Conservation (phyloP, 2,888 invertebrate species). For the Dolomedes plantarius region DNA sequence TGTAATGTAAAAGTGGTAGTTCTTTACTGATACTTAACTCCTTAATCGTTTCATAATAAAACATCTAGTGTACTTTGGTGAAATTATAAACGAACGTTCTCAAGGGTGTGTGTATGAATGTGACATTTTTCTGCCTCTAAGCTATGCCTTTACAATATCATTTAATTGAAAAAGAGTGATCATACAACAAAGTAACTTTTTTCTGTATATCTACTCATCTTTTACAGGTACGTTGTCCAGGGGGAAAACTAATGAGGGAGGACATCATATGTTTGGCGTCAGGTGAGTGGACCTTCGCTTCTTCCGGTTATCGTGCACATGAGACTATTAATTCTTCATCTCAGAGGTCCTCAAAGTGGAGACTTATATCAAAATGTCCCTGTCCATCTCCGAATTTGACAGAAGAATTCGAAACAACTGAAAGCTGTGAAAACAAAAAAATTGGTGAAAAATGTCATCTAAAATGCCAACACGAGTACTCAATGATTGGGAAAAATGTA, state of each 20-base stretch:
- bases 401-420: neutral
- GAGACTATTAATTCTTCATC: too few species aligned
- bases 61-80: too few species aligned
- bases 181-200: too few species aligned
- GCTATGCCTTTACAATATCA: too few species aligned
- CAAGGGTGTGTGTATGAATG: too few species aligned
- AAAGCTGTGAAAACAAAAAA: neutral
- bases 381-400: slow-evolving; percentile 14
- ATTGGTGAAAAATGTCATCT: neutral
- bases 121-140: too few species aligned
- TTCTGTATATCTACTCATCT: neutral
- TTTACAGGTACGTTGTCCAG: slow-evolving; percentile 36
- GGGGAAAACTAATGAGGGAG: slow-evolving; percentile 16
- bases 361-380: slow-evolving; percentile 4
- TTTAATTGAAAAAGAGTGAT: too few species aligned
- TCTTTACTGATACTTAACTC: too few species aligned
- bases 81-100: too few species aligned
- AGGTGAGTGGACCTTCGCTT: slow-evolving; percentile 10
- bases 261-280: slow-evolving; percentile 12
- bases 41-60: too few species aligned
- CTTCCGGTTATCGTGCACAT: neutral
- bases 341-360: neutral
- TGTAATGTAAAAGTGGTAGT: too few species aligned
- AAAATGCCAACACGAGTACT: neutral
- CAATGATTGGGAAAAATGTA: neutral